phyloP scores from a whole-genome alignment of 1,140 invertebrate genomes.

The Thalassaphorura encarpata region DNA sequence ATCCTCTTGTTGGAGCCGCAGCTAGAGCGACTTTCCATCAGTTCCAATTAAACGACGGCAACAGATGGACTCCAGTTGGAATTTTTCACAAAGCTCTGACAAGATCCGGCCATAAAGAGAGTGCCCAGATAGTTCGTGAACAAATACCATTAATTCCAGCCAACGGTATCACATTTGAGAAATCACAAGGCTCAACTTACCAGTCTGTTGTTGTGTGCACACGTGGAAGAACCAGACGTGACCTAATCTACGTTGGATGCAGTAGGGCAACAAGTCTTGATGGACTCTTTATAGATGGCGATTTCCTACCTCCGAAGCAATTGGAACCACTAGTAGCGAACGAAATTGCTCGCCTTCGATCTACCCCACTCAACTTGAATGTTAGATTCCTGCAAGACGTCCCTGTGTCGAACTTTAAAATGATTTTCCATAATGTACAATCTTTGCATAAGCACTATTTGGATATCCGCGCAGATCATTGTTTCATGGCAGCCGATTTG shows the following conservation, averaged over 20 bases:
- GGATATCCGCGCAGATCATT: conserved; percentile 2
- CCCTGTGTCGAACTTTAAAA: neutral
- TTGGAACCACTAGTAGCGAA: neutral
- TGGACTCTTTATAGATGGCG: conserved; percentile 12
- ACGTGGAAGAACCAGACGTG: neutral
- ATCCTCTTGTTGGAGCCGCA: neutral
- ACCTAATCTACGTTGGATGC: conserved; percentile 11
- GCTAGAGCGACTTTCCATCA: neutral
- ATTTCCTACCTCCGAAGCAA: neutral
- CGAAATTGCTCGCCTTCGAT: neutral
- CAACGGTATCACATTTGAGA: neutral
- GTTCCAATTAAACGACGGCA: neutral
- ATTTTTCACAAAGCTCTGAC: neutral
- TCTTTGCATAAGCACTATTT: neutral
- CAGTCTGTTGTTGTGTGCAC: neutral
- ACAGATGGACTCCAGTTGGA: neutral
- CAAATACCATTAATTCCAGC: neutral
- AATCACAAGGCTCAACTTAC: neutral
- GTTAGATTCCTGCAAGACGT: neutral
- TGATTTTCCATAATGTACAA: conserved; percentile 13
- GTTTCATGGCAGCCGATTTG: neutral
- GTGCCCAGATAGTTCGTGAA: neutral
- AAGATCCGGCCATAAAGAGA: neutral
- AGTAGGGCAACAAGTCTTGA: conserved; percentile 4
- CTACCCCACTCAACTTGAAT: neutral